These are phyloP conservation scores for Oligia fasciuncula DNA, from an alignment of 2,888 invertebrate genomes.

Conservation along the genomic window DNA sequence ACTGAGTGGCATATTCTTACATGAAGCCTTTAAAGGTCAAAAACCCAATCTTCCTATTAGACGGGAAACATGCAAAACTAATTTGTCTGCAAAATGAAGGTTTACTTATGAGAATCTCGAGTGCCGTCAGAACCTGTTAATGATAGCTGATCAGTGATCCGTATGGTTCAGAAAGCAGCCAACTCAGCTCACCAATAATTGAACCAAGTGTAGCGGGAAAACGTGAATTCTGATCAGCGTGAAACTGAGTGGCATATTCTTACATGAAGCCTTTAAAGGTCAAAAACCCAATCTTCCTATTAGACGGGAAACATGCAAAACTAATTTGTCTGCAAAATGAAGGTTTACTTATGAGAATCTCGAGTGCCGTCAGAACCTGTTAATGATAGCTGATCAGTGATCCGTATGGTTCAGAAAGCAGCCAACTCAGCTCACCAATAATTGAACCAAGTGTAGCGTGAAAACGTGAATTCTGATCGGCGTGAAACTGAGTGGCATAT, in stretches of 20 bases:
- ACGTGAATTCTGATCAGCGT: no score
- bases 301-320: conserved; percentile 4
- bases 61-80: conserved; percentile 15
- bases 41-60: conserved; percentile 13
- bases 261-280: background rate
- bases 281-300: conserved; percentile 13
- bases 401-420: conserved; percentile 49
- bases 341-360: conserved; percentile 29
- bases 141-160: conserved; percentile 50
- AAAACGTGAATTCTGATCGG: conserved; percentile 31
- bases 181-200: no score
- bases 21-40: background rate
- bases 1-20: no score
- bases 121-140: conserved; percentile 48
- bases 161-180: conserved; percentile 33
- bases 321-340: conserved; percentile 19
- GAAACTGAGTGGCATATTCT: no score
- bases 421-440: conserved; percentile 38
- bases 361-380: conserved; percentile 42
- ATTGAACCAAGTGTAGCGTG: conserved; percentile 49
- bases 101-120: conserved; percentile 31
- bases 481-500: conserved; percentile 34
- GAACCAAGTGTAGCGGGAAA: no score
- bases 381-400: conserved; percentile 51
- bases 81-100: conserved; percentile 14